A percentile compares a stretch with the other conserved stretches of the same genome.
phyloP scores from a whole-genome alignment of 2,797 vertebrate genomes.

The Podargus strigoides region DNA sequence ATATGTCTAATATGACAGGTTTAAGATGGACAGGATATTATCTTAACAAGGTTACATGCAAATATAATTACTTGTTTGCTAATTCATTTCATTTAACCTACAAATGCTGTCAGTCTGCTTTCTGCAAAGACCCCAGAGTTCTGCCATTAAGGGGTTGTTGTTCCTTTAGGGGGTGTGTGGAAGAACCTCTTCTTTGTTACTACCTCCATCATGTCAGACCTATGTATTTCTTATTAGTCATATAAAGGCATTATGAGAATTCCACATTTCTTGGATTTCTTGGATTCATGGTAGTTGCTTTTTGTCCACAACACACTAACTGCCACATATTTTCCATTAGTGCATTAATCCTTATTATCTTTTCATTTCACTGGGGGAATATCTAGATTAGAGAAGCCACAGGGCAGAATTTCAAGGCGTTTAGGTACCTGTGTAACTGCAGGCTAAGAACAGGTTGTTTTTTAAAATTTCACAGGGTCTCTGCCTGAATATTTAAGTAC shows the following conservation, averaged over 20 bases:
- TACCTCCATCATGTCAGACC: neutral
- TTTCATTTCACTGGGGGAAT: neutral
- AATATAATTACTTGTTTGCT: slow-evolving; percentile 55
- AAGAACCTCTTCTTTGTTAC: neutral
- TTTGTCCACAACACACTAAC: neutral
- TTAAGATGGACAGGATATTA: slow-evolving; percentile 56
- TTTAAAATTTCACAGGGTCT: neutral
- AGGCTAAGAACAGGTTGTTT: neutral
- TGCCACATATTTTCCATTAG: neutral
- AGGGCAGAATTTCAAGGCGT: neutral
- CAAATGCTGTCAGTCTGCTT: neutral
- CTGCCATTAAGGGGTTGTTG: neutral
- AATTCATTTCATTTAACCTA: slow-evolving; percentile 42
- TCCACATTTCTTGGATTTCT: neutral
- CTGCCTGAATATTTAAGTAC: neutral
- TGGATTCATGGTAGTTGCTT: neutral
- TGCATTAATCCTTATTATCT: neutral
- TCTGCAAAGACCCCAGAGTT: neutral
- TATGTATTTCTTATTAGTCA: neutral
- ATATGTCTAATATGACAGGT: slow-evolving; percentile 39
- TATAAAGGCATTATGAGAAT: neutral
- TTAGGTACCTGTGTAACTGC: neutral
- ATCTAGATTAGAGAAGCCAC: neutral
- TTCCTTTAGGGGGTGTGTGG: neutral
- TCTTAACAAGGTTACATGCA: slow-evolving; percentile 46